Percentiles rank a stretch among this genome's conserved stretches.
phyloP scores from a whole-genome alignment of 1,140 invertebrate species.

The Lasioglossum albipes region DNA sequence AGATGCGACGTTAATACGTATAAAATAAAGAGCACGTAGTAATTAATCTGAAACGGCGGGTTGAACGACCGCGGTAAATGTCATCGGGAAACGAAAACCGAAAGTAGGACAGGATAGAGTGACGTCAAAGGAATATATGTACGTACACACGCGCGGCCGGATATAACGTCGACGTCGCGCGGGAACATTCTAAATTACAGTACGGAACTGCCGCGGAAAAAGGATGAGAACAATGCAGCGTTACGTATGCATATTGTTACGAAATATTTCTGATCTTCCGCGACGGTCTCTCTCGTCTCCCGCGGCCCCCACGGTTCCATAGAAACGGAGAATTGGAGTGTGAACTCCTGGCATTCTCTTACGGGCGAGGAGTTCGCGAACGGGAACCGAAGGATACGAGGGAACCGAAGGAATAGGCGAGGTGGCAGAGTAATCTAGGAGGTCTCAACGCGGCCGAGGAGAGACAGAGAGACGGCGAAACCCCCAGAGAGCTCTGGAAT shows the following conservation, averaged over 20 bases:
- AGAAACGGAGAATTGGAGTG: conserved; percentile 46
- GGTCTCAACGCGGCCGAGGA: conserved; percentile 14
- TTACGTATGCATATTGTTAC: conserved; percentile 24
- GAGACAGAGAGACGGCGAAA: conserved; percentile 5
- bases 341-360: conserved; percentile 31
- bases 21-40: not conserved
- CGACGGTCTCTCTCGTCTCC: conserved; percentile 1
- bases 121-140: not conserved
- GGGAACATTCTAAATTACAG: conserved; percentile 4
- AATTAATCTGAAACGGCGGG: not conserved
- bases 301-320: not conserved
- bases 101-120: not conserved
- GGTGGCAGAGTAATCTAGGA: conserved; percentile 41
- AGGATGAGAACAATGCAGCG: conserved; percentile 2
- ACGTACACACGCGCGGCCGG: too few relatives aligned
- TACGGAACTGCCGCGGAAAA: not conserved
- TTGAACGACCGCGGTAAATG: not conserved
- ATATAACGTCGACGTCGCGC: conserved; percentile 17
- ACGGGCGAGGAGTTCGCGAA: conserved; percentile 10
- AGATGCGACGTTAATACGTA: too few relatives aligned
- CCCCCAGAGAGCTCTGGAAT: conserved; percentile 25
- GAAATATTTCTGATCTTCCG: conserved; percentile 44
- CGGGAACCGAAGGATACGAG: not conserved
- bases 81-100: not conserved
- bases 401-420: conserved; percentile 14